These are phyloP conservation scores for Drosophila conformis DNA, from an alignment of 2,888 invertebrate species.

Conservation along the genomic window DNA sequence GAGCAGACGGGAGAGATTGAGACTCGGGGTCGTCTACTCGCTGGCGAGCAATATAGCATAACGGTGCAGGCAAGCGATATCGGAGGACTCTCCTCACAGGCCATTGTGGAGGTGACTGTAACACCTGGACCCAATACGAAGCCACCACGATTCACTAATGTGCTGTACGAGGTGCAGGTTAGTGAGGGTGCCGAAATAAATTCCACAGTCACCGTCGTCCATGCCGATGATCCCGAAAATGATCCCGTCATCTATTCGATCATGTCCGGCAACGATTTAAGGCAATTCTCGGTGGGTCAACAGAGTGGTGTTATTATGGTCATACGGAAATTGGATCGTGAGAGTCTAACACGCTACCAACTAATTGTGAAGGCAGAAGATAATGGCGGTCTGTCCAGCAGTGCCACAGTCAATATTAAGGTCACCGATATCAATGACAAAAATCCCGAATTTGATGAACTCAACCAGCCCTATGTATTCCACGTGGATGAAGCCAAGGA, in stretches of 20 bases:
- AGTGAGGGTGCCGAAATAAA: slow-evolving; percentile 96
- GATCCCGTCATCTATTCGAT: slow-evolving; percentile 94
- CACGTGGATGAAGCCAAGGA: slow-evolving; percentile 90
- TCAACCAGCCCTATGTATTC: slow-evolving; percentile 91
- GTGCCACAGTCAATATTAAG: slow-evolving; percentile 93
- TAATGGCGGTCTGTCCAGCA: slow-evolving; percentile 92
- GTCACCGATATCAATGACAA: slow-evolving; percentile 97
- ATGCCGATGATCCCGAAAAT: slow-evolving; percentile 95
- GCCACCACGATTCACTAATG: slow-evolving; percentile 92
- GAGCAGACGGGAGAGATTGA: slow-evolving; percentile 91
- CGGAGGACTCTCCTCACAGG: slow-evolving; percentile 92
- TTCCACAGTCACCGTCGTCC: slow-evolving; percentile 92
- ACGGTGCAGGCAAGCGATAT: slow-evolving; percentile 93
- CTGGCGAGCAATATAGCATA: slow-evolving; percentile 95
- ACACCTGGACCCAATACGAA: slow-evolving; percentile 93
- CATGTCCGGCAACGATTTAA: slow-evolving; percentile 94
- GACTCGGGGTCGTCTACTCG: slow-evolving; percentile 91
- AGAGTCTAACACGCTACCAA: slow-evolving; percentile 95
- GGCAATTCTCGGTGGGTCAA: slow-evolving; percentile 94
- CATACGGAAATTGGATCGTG: slow-evolving; percentile 93
- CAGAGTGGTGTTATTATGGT: slow-evolving; percentile 95
- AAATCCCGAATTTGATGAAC: slow-evolving; percentile 93
- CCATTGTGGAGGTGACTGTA: slow-evolving; percentile 93
- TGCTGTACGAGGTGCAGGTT: slow-evolving; percentile 94
- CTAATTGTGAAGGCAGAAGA: slow-evolving; percentile 95